A percentile compares a stretch with the other conserved stretches of the same genome.
These are phyloP conservation scores for Luidia sarsii DNA, from an alignment of 53 echinoderm and acorn worm species.

Conservation along the genomic window DNA sequence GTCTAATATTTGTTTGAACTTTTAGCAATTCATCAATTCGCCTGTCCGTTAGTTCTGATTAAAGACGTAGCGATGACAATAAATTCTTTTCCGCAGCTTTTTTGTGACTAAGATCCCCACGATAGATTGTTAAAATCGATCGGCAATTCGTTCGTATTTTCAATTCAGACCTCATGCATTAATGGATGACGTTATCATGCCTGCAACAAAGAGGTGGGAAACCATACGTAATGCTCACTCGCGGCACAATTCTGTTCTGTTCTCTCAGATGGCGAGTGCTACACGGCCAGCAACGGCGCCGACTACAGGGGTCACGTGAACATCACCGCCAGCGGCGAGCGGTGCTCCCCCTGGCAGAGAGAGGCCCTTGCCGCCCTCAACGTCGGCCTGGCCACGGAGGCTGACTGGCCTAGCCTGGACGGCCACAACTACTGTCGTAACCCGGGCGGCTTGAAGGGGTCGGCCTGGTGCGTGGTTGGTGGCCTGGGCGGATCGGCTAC, in stretches of 20 bases:
- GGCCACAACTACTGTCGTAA: slow-evolving; percentile 79
- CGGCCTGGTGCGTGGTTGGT: slow-evolving; percentile 74
- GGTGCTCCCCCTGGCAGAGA: slow-evolving; percentile 65
- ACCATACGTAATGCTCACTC: background rate
- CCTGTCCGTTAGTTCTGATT: too few species aligned
- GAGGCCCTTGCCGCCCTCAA: slow-evolving; percentile 46
- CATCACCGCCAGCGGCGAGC: slow-evolving; percentile 49
- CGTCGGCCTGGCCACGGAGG: slow-evolving; percentile 49
- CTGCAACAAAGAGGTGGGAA: too few species aligned
- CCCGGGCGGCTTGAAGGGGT: slow-evolving; percentile 56
- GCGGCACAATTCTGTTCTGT: background rate
- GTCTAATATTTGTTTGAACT: too few species aligned
- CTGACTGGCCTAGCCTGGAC: slow-evolving; percentile 18
- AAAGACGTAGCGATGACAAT: too few species aligned
- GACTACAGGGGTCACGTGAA: slow-evolving; percentile 72
- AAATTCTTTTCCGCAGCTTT: too few species aligned
- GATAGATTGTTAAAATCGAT: too few species aligned
- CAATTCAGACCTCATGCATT: too few species aligned
- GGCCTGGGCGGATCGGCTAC: slow-evolving; percentile 35
- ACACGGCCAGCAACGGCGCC: slow-evolving; percentile 40
- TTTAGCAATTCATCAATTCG: too few species aligned
- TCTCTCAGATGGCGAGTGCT: slow-evolving; percentile 67
- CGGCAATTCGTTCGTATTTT: too few species aligned
- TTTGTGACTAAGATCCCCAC: too few species aligned
- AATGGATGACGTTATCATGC: too few species aligned